Evolutionary conservation across 2,888 invertebrate species (phyloP).

Genomic region (Atherix ibis): DNA sequence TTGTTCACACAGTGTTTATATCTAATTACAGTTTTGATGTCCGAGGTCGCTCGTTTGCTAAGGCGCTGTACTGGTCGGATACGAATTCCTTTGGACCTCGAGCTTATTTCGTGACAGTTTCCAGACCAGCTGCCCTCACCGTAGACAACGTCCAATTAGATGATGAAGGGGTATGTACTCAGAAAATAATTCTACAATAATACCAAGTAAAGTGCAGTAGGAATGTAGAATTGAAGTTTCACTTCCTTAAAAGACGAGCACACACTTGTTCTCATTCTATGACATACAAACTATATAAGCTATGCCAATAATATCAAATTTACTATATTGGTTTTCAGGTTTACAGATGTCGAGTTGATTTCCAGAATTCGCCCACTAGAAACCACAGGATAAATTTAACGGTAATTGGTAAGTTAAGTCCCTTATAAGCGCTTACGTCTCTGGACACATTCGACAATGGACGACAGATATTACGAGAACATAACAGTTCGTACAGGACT

Average conservation of each 20-base stretch:
- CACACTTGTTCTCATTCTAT: no score
- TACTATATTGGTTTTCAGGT: constrained; percentile 37
- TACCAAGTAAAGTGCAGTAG: no score
- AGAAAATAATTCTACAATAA: no score
- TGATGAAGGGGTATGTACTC: constrained; percentile 53
- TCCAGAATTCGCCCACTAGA: constrained; percentile 74
- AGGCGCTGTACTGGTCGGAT: constrained; percentile 73
- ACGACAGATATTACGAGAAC: no score
- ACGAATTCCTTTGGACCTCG: constrained; percentile 68
- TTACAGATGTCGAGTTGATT: constrained; percentile 80
- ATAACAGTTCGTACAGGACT: no score
- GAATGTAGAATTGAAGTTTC: no score
- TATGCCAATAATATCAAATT: constrained; percentile 22
- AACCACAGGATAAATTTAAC: constrained; percentile 78
- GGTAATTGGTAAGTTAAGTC: constrained; percentile 78
- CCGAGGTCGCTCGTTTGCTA: constrained; percentile 61
- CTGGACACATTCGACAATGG: background rate
- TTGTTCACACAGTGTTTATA: no score
- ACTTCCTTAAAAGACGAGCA: no score
- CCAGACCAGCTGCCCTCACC: constrained; percentile 64
- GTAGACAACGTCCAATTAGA: constrained; percentile 71
- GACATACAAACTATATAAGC: no score
- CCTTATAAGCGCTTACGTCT: constrained; percentile 14
- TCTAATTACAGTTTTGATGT: constrained; percentile 63
- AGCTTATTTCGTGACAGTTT: constrained; percentile 69